A percentile compares a stretch with the other conserved stretches of the same genome.
Conservation (phyloP, 2,888 invertebrate species). For the Parnassius mnemosyne region DNA sequence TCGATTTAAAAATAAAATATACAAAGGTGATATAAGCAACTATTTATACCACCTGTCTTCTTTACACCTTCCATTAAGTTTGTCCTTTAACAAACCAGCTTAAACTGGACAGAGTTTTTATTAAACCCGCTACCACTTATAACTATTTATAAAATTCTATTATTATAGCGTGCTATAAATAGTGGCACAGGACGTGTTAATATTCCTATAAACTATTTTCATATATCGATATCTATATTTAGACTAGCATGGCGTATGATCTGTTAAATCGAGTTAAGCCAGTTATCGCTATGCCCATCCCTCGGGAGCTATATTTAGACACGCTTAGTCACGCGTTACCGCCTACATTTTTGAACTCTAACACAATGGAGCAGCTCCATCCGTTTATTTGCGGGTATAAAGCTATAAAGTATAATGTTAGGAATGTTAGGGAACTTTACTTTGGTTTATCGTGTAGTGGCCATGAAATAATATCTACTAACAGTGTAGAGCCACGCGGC, state of each 20-base stretch:
- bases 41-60: background rate
- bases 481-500: too few relatives aligned
- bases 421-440: too few relatives aligned
- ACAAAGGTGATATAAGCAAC: background rate
- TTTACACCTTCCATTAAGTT: background rate
- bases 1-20: too few relatives aligned
- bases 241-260: constrained; percentile 48
- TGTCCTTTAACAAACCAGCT: background rate
- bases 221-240: constrained; percentile 50
- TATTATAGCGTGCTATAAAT: constrained; percentile 29
- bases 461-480: too few relatives aligned
- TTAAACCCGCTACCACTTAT: constrained; percentile 1
- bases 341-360: constrained; percentile 41
- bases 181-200: constrained; percentile 31
- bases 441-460: too few relatives aligned
- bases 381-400: constrained; percentile 6
- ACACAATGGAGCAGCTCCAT: constrained; percentile 15
- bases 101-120: background rate
- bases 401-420: background rate
- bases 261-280: constrained; percentile 57
- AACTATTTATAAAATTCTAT: constrained; percentile 6
- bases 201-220: constrained; percentile 36
- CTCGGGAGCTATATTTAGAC: constrained; percentile 61
- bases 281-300: constrained; percentile 62
- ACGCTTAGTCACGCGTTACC: constrained; percentile 54